Conservation (phyloP, 2,888 invertebrate species). For the Helicoverpa assulta region DNA sequence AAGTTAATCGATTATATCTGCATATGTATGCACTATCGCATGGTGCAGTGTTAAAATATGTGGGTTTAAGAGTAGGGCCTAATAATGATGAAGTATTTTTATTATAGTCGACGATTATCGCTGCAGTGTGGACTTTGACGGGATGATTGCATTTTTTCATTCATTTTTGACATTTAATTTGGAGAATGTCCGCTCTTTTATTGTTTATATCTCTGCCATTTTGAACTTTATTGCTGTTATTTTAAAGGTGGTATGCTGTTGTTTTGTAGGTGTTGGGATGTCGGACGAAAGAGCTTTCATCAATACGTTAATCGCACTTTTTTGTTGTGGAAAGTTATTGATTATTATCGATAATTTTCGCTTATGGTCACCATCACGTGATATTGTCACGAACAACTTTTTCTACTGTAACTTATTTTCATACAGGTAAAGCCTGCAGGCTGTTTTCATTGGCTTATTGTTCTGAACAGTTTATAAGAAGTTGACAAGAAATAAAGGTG, state of each 20-base stretch:
- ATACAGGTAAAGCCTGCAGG: background rate
- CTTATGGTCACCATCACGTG: conserved; percentile 47
- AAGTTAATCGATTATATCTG: conserved; percentile 42
- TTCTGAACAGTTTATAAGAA: conserved; percentile 12
- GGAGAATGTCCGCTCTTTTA: conserved; percentile 38
- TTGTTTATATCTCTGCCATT: conserved; percentile 20
- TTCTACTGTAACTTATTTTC: conserved; percentile 13
- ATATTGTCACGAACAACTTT: conserved; percentile 32
- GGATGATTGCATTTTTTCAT: conserved; percentile 55
- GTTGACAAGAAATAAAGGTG: conserved; percentile 13
- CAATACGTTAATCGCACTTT: conserved; percentile 48
- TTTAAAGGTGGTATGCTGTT: conserved; percentile 12
- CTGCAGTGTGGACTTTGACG: conserved; percentile 39
- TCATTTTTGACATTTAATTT: conserved; percentile 55
- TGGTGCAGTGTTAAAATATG: conserved; percentile 11
- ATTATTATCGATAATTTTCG: conserved; percentile 57
- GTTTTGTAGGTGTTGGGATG: background rate
- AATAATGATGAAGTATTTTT: conserved; percentile 45
- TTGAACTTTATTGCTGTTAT: conserved; percentile 11
- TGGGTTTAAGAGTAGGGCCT: conserved; percentile 9
- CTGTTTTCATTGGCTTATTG: conserved; percentile 27
- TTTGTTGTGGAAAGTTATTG: conserved; percentile 55
- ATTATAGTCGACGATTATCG: conserved; percentile 52
- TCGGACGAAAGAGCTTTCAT: conserved; percentile 44
- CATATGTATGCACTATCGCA: conserved; percentile 38